phyloP scores from a whole-genome alignment of 2,113 vertebrate species.

The Chitala chitala region DNA sequence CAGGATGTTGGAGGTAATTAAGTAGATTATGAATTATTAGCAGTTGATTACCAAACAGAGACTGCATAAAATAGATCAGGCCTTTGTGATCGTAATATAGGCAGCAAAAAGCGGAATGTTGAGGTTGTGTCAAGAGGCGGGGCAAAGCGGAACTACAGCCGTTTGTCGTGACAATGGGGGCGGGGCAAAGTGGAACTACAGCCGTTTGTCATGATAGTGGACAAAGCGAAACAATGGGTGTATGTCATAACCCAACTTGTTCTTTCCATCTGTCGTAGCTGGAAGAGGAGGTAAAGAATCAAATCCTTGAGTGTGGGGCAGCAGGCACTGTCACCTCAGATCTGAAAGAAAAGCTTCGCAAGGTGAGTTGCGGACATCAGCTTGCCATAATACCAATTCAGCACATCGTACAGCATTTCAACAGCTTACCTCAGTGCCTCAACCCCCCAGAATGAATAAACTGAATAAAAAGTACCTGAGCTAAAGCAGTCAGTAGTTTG shows the following conservation, averaged over 20 bases:
- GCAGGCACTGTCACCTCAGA: slow-evolving; percentile 67
- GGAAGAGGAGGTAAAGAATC: slow-evolving; percentile 64
- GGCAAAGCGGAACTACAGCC: background rate
- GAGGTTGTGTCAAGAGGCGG: background rate
- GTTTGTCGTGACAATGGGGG: background rate
- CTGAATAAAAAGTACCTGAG: too few species aligned
- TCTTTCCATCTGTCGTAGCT: slow-evolving; percentile 53
- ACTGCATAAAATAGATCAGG: too few species aligned
- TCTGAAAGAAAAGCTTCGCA: slow-evolving; percentile 70
- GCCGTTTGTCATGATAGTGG: background rate
- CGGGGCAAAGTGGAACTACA: background rate
- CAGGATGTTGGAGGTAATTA: background rate
- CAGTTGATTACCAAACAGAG: too few species aligned
- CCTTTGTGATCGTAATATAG: too few species aligned
- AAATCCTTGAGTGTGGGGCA: slow-evolving; percentile 68
- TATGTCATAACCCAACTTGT: background rate
- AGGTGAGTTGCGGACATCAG: slow-evolving; percentile 53
- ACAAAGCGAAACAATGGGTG: background rate
- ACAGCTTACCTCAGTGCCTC: too few species aligned
- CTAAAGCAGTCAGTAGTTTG: too few species aligned
- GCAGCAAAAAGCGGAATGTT: background rate
- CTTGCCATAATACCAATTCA: background rate
- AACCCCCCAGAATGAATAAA: too few species aligned
- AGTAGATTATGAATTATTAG: background rate
- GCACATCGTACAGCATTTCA: too few species aligned